Evolutionary conservation across 2,888 invertebrate genomes (phyloP), one percentile per base, ranked within the genome.

Genomic region (Andrena chrysosceles): DNA sequence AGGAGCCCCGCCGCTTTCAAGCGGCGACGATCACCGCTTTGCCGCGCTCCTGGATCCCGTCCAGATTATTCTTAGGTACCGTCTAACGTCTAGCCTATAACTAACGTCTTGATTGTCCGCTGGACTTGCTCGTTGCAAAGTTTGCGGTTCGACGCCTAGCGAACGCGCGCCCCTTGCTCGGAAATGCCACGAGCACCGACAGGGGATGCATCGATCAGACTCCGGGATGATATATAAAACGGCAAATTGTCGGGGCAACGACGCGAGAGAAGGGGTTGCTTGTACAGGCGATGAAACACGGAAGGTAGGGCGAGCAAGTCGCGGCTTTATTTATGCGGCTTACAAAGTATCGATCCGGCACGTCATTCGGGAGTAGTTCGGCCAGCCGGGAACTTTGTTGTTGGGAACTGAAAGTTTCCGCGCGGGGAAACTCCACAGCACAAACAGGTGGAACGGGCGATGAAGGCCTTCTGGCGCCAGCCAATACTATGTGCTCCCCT

Each of bases 401-500:
- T 89, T 85, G 83, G 83, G 78, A 89, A 90, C 87, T 90, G 81
- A 86, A 89, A 90, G 86, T 91, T 90, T 87, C 84, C 64, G 60
- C 70, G 87, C 85, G 83, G 83, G 87, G 85, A 88, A 89, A 89
- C 88, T 85, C 81, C 83, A 26, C 10, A 63, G 85, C 85, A 90
- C 90, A 90, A 91, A 90, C 90, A 91, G 90, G 91, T 91, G 91
- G 90, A 86, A 87, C 84, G 87, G 84, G 83, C 82, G 86, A 84
- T 79, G 81, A 83, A 87, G 87, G 88, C 87, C 87, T 89, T 89
- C 87, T 87, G 89, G 90, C 90, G 89, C 87, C 90, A 87, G 79
- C 85, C 81, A 81, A 70, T 72, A 82, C 85, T 76, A 33, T 73
- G 66, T 48, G 72, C 59, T 48, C 20, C n/a, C n/a, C 56, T 20